Evolutionary conservation across 2,113 vertebrate genomes (phyloP).

Genomic region (Centropus bengalensis): DNA sequence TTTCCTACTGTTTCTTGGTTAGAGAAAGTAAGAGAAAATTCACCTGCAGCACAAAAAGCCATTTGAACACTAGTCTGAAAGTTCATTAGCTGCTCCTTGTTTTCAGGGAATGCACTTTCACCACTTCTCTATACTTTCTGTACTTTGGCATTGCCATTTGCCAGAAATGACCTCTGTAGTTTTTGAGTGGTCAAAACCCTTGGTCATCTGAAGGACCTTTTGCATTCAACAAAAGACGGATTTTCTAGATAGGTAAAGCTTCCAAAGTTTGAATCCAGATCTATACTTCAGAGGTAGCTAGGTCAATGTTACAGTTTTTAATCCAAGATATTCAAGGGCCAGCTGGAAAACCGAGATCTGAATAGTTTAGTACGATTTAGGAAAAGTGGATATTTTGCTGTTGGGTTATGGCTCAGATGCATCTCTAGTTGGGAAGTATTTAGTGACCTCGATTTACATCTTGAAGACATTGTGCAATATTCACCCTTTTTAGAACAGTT

Average conservation of each 20-base stretch:
- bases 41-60: constrained; percentile 27
- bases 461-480: not conserved
- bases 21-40: not conserved
- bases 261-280: not conserved
- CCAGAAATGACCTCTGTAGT: constrained; percentile 56
- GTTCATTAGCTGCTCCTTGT: not conserved
- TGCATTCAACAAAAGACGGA: not conserved
- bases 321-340: not conserved
- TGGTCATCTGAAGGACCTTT: not conserved
- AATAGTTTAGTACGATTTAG: not conserved
- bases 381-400: not conserved
- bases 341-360: not conserved
- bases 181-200: constrained; percentile 29
- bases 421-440: not conserved
- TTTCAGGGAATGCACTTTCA: not conserved
- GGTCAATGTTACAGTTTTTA: not conserved
- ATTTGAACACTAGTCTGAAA: not conserved
- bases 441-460: not conserved
- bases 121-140: not conserved
- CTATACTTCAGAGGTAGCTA: not conserved
- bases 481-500: not conserved
- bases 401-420: not conserved
- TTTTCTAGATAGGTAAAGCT: not conserved
- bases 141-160: not conserved
- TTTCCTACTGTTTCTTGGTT: not conserved